Percentiles rank a stretch among this genome's conserved stretches.
Evolutionary conservation across 2,797 vertebrate species (phyloP).

Genomic region (Ptychobarbus kaznakovi): DNA sequence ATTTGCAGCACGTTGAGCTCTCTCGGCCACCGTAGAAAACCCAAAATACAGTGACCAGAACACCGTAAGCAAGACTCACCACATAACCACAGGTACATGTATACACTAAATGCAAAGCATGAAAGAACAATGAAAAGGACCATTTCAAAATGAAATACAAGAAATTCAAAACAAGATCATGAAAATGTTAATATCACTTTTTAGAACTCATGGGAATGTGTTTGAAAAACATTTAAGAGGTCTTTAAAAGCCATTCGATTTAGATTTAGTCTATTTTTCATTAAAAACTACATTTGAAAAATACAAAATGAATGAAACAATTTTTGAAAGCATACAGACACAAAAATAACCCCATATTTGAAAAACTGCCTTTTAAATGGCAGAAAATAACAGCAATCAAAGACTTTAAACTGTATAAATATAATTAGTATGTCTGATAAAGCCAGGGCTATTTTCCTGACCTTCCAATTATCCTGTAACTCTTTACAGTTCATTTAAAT

Average conservation of each 20-base stretch:
- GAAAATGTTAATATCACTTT: not conserved
- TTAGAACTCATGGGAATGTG: not conserved
- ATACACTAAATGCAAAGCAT: not conserved
- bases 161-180: not conserved
- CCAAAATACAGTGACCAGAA: not conserved
- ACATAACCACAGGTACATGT: not conserved
- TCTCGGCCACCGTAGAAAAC: not conserved
- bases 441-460: not conserved
- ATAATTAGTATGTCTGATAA: not conserved
- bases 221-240: not conserved
- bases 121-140: not conserved
- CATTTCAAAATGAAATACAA: not conserved
- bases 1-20: too few relatives aligned
- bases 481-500: not conserved
- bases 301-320: not conserved
- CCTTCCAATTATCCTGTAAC: slow-evolving; percentile 6
- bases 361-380: not conserved
- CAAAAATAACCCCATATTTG: not conserved
- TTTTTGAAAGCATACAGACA: not conserved
- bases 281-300: not conserved
- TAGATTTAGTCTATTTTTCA: not conserved
- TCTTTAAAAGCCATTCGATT: not conserved
- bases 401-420: not conserved
- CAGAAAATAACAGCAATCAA: not conserved
- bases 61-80: not conserved